Base-by-base conservation (phyloP, 2,113 vertebrate genomes). In the Alouatta palliata region DNA sequence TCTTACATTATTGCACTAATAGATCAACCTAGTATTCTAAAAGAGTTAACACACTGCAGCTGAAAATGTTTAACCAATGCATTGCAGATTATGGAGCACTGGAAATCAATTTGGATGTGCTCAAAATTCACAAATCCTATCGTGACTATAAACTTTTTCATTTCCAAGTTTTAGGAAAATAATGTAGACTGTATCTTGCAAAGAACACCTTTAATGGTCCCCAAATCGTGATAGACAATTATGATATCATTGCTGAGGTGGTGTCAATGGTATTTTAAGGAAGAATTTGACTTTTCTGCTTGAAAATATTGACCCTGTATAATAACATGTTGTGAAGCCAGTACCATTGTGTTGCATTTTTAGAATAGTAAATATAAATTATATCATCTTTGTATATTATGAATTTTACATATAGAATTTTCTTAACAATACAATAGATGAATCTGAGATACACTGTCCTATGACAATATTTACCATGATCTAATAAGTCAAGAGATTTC, bases 281-380 rank as follows among this genome's bases (percentile, higher is more conserved):
- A 94, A 96, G 61, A 94, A 91, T 61, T 80, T 75, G 47, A 37
- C 52, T 95, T 86, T 82, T 91, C 16, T 49, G 68, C 86, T 95
- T 89, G n/a, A 93, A 91, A 96, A 80, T 73, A 35, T 64, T 70
- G 85, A 76, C 52, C 8, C 8, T 64, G n/a, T 54, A 13, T 49
- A 92, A 71, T 79, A 37, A 75, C 37, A 94, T 92, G 49, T 83
- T 76, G 35, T 84, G 40, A 96, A 71, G 56, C 77, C 54, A 43
- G 2, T 96, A 32, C 27, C 95, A 85, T 23, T 79, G 43, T 76
- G 7, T 91, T 95, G 11, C 23, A 54, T 47, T 61, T 87, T 87
- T 76, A 92, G 14, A 94, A 47, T 79, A 73, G 68, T 94, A 86
- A 92, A n/a, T 94, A 27, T 76, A 56, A 94, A 47, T 82, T 66